phyloP scores from a whole-genome alignment of 2,113 vertebrate species.

The Anser brachyrhynchus region DNA sequence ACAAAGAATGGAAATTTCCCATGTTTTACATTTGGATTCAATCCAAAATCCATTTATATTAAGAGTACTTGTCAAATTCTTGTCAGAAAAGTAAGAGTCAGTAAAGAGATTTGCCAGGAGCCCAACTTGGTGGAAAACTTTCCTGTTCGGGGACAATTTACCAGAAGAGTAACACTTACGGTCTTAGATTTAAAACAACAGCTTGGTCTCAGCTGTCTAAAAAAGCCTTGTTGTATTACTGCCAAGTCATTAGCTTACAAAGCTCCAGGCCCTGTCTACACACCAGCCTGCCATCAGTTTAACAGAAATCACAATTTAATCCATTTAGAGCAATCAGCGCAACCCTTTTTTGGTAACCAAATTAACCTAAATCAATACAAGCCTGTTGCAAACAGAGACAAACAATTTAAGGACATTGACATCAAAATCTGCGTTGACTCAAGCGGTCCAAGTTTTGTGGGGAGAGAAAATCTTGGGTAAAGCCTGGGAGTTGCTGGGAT shows the following conservation, averaged over 20 bases:
- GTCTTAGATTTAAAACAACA: constrained; percentile 1
- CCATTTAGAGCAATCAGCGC: constrained; percentile 63
- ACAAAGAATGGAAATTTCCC: background rate
- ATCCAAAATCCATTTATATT: background rate
- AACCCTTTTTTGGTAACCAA: constrained; percentile 44
- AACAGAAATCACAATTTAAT: constrained; percentile 65
- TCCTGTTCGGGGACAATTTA: background rate
- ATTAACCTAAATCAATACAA: constrained; percentile 61
- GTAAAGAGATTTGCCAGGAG: background rate
- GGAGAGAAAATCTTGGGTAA: background rate
- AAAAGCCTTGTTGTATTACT: background rate
- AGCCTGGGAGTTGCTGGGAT: background rate
- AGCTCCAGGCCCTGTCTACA: constrained; percentile 67
- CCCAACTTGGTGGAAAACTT: background rate
- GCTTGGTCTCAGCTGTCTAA: constrained; percentile 22
- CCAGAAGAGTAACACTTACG: background rate
- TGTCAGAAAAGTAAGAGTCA: background rate
- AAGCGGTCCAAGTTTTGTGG: background rate
- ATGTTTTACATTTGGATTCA: background rate
- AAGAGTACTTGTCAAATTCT: background rate
- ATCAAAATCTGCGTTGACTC: constrained; percentile 35
- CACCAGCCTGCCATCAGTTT: constrained; percentile 45
- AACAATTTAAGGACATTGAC: constrained; percentile 3
- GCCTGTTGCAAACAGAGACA: constrained; percentile 34
- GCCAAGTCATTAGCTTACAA: constrained; percentile 67